Percentiles rank a stretch among this genome's conserved stretches.
Evolutionary conservation across 2,113 vertebrate species (phyloP).

Genomic region (Pluvialis apricaria): DNA sequence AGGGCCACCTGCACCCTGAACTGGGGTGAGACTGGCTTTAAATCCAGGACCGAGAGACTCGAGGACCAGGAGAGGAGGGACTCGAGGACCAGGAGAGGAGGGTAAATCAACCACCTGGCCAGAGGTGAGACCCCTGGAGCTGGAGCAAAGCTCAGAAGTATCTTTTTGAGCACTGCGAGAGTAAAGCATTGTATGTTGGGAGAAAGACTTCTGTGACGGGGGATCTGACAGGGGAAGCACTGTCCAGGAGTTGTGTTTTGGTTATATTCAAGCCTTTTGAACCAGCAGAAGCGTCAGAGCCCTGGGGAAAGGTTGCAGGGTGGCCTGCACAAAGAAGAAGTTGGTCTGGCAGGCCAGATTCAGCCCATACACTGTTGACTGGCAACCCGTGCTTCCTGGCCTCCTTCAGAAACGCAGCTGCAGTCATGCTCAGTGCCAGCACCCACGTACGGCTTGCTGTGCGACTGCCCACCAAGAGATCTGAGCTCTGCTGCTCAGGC

Average conservation of each 20-base stretch:
- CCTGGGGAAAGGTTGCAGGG: not conserved
- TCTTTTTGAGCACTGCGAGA: not conserved
- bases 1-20: not conserved
- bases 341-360: not conserved
- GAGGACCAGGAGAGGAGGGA: not conserved
- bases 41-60: rapidly evolving
- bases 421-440: not conserved
- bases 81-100: not conserved
- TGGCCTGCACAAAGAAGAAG: not conserved
- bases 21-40: not conserved
- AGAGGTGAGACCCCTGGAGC: not conserved
- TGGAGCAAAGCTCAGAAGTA: not conserved
- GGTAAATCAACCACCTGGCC: not conserved
- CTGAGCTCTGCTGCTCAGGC: not conserved
- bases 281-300: not conserved
- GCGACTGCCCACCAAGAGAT: not conserved
- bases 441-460: not conserved
- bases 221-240: not conserved
- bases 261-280: not conserved
- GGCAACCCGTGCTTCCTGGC: not conserved
- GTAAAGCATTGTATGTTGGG: not conserved
- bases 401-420: not conserved
- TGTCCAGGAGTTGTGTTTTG: not conserved
- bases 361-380: not conserved
- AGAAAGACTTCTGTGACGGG: not conserved